Evolutionary conservation across 2,113 vertebrate genomes (phyloP).

Genomic region (Sciurus niger): DNA sequence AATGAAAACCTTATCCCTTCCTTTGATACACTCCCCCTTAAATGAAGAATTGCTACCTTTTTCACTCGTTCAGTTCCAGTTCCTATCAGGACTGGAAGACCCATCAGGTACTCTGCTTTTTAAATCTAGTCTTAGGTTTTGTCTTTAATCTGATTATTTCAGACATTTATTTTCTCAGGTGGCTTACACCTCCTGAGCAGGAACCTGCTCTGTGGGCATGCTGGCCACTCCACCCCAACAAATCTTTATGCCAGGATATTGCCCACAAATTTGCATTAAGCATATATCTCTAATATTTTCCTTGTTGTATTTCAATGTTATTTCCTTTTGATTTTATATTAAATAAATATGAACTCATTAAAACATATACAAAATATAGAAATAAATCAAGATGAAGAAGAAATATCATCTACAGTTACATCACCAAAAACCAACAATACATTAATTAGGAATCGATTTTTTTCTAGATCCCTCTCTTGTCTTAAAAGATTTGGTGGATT

Average conservation of each 20-base stretch:
- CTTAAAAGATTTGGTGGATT: background rate
- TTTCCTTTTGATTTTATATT: conserved; percentile 20
- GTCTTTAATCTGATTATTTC: too few relatives aligned
- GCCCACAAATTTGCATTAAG: background rate
- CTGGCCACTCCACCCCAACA: background rate
- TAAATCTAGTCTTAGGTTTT: too few relatives aligned
- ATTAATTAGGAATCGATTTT: background rate
- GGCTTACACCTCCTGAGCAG: too few relatives aligned
- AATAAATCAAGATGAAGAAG: conserved; percentile 1
- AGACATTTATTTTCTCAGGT: too few relatives aligned
- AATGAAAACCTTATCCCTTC: too few relatives aligned
- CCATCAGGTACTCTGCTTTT: too few relatives aligned
- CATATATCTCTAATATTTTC: background rate
- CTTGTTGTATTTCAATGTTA: background rate
- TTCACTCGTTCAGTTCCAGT: too few relatives aligned
- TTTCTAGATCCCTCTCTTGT: background rate
- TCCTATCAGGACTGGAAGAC: too few relatives aligned
- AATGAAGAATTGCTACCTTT: too few relatives aligned
- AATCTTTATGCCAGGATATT: background rate
- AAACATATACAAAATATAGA: background rate
- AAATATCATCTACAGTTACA: background rate
- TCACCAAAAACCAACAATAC: background rate
- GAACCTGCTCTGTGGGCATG: too few relatives aligned
- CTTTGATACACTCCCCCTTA: too few relatives aligned
- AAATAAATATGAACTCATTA: background rate